phyloP scores from a whole-genome alignment of 2,113 vertebrate genomes.

The Rhodinocichla rosea region DNA sequence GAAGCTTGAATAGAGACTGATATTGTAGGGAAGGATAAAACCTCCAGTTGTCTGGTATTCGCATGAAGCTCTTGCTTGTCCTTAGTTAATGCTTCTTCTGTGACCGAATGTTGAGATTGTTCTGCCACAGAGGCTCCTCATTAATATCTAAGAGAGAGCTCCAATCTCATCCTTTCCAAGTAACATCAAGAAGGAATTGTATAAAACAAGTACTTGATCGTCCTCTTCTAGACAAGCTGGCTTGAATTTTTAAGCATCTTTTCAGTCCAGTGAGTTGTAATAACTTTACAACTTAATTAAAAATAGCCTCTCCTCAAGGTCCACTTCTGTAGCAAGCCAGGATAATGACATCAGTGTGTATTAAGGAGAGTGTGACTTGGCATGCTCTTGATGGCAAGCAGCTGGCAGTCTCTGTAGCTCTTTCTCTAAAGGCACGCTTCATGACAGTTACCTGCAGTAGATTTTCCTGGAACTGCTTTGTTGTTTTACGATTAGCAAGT shows the following conservation, averaged over 20 bases:
- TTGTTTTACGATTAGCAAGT: background rate
- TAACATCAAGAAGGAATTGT: background rate
- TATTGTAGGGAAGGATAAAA: background rate
- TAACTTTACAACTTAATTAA: background rate
- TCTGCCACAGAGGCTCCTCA: background rate
- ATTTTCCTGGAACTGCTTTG: background rate
- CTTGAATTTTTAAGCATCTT: background rate
- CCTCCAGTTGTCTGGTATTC: background rate
- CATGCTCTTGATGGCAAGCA: background rate
- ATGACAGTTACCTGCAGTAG: background rate
- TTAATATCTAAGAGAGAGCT: background rate
- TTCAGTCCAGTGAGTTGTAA: background rate
- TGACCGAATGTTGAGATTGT: background rate
- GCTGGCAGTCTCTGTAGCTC: background rate
- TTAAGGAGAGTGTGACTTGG: background rate
- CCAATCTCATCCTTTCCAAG: background rate
- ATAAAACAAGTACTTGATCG: background rate
- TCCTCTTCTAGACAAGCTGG: background rate
- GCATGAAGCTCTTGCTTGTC: background rate
- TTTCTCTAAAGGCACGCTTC: background rate
- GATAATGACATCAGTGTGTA: background rate
- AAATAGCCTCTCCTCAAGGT: background rate
- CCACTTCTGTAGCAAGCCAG: background rate
- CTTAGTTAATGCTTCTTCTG: background rate
- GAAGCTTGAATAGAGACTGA: background rate